Base-by-base conservation (phyloP, 2,113 vertebrate species). In the Chionis minor region DNA sequence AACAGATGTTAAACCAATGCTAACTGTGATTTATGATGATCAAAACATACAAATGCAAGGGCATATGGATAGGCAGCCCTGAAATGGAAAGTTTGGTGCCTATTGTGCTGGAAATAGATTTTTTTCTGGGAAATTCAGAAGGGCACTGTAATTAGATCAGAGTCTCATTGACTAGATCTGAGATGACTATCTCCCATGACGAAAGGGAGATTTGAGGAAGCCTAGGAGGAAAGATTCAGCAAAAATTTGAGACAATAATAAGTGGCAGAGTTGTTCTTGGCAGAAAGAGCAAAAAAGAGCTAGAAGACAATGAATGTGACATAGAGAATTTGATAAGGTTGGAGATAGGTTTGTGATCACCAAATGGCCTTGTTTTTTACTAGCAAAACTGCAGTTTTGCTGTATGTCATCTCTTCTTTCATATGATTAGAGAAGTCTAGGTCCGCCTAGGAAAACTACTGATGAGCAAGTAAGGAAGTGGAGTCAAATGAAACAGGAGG, bases 61-160 rank as follows among this genome's bases (percentile, higher is more conserved):
- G 14, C n/a, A 35, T 58, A 32, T 10, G 14, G 17, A 27, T 70
- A 70, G 19, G 16, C 3, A 2, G 5, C 16, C 12, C 33, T 73
- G 8, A n/a, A 22, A 58, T 38, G 19, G 23, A 90, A 90, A 55
- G 5, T 22, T 54, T 88, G 67, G 6, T 14, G 13, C 11, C 88
- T 70, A n/a, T 8, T 47, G 3, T 88, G 26, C 16, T 78, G 54
- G 13, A 84, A 45, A 63, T 86, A 28, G 3, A n/a, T 14, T 47
- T 66, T 66, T 74, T 69, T 40, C 42, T 69, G 33, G 30, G n/a
- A 83, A 88, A 81, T 70, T 86, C 47, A 81, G 44, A 88, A 78
- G 6, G 22, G 3, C 2, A 61, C 11, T 3, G 2, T 0, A 0
- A 38, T 18, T 87, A 20, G n/a, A 73, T 66, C 12, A 66, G 42